Evolutionary conservation across 1,140 invertebrate genomes (phyloP).

Genomic region (Plectrocnemia conspersa): DNA sequence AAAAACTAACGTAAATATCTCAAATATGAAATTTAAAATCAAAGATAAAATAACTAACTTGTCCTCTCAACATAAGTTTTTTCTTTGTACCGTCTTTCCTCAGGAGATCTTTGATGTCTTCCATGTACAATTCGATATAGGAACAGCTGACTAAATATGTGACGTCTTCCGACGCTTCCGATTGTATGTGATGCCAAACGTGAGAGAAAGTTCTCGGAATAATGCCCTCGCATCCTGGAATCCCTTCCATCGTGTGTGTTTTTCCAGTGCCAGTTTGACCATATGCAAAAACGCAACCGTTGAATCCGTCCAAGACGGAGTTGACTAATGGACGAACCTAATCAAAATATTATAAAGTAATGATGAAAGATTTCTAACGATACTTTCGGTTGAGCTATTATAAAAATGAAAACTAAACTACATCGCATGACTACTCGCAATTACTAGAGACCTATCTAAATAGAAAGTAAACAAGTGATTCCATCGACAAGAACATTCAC

Average conservation of each 20-base stretch:
- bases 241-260: constrained; percentile 93
- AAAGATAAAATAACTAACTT: constrained; percentile 38
- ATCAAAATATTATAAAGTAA: not conserved
- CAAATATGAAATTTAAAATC: not conserved
- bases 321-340: constrained; percentile 87
- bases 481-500: no score
- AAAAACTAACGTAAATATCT: constrained; percentile 10
- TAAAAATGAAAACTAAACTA: no score
- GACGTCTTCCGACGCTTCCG: constrained; percentile 71
- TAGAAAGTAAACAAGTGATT: no score
- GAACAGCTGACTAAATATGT: constrained; percentile 90
- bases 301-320: constrained; percentile 92
- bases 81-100: constrained; percentile 68
- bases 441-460: no score
- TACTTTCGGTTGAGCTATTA: no score
- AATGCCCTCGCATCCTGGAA: constrained; percentile 69
- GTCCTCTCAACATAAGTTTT: constrained; percentile 46
- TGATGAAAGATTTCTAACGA: no score
- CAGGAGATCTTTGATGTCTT: constrained; percentile 87
- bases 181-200: constrained; percentile 87
- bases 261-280: constrained; percentile 94
- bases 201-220: constrained; percentile 95
- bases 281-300: constrained; percentile 96
- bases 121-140: constrained; percentile 94
- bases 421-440: no score